Conservation (phyloP, 2,797 vertebrate species). For the Masticophis lateralis region DNA sequence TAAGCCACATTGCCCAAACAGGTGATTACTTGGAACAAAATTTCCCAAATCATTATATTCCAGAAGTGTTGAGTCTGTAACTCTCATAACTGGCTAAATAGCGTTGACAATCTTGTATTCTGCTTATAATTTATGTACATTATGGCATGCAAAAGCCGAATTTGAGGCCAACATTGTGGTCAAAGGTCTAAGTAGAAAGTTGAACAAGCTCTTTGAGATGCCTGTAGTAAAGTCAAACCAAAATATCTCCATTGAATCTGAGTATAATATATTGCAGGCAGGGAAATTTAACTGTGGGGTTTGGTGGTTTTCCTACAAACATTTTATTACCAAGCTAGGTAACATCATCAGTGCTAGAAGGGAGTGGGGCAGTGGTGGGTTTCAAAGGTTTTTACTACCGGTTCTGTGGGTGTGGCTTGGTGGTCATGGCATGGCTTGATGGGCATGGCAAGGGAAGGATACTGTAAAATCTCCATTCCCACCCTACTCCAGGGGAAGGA, state of each 20-base stretch:
- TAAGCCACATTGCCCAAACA: not conserved
- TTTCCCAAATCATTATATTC: not conserved
- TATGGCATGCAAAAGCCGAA: not conserved
- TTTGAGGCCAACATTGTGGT: not conserved
- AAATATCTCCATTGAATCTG: no score
- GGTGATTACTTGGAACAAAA: not conserved
- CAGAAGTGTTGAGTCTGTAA: not conserved
- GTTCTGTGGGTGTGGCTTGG: no score
- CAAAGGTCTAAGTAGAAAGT: not conserved
- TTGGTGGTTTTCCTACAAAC: not conserved
- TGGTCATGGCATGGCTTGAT: no score
- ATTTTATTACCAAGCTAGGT: not conserved
- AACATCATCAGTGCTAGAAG: not conserved
- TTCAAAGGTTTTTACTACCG: no score
- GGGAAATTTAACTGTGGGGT: no score
- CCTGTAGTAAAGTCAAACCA: not conserved
- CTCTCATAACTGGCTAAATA: not conserved
- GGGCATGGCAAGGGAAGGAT: no score
- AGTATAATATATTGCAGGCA: not conserved
- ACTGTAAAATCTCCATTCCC: no score
- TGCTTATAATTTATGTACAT: constrained; percentile 22
- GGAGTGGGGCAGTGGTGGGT: no score
- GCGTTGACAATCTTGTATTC: not conserved
- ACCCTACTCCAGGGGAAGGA: no score
- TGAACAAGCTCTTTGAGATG: not conserved